Evolutionary conservation across 2,888 invertebrate genomes (phyloP).

Genomic region (Dugesia japonica): DNA sequence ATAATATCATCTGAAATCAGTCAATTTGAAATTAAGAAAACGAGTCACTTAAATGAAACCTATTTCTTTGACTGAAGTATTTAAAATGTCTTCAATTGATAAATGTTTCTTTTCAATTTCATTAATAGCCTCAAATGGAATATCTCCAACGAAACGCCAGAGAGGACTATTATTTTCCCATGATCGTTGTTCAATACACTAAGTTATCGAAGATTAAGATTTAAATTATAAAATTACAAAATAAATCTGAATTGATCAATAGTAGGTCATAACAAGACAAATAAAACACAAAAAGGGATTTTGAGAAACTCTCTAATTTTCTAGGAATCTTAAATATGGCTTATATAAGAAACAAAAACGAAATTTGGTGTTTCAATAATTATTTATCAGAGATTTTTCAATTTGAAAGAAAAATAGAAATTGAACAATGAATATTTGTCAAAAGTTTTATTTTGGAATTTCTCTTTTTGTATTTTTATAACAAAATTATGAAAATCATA

Average conservation of each 20-base stretch:
- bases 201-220: not conserved
- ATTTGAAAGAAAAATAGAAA: too few relatives aligned
- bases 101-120: conserved; percentile 66
- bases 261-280: not conserved
- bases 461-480: too few relatives aligned
- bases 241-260: not conserved
- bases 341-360: too few relatives aligned
- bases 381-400: too few relatives aligned
- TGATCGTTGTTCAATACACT: conserved; percentile 71
- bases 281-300: not conserved
- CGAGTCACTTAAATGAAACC: conserved; percentile 52
- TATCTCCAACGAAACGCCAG: conserved; percentile 54
- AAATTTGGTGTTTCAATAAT: too few relatives aligned
- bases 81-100: conserved; percentile 60
- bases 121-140: conserved; percentile 62
- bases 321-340: too few relatives aligned
- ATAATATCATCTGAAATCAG: conserved; percentile 54
- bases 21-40: conserved; percentile 32
- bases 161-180: conserved; percentile 75
- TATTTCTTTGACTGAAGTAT: conserved; percentile 72
- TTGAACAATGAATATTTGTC: too few relatives aligned
- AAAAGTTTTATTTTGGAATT: too few relatives aligned
- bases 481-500: too few relatives aligned
- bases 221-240: not conserved
- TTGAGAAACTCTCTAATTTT: too few relatives aligned